A percentile compares a stretch with the other conserved stretches of the same genome.
Evolutionary conservation across 2,888 invertebrate species (phyloP).

Genomic region (Argyresthia albistria): DNA sequence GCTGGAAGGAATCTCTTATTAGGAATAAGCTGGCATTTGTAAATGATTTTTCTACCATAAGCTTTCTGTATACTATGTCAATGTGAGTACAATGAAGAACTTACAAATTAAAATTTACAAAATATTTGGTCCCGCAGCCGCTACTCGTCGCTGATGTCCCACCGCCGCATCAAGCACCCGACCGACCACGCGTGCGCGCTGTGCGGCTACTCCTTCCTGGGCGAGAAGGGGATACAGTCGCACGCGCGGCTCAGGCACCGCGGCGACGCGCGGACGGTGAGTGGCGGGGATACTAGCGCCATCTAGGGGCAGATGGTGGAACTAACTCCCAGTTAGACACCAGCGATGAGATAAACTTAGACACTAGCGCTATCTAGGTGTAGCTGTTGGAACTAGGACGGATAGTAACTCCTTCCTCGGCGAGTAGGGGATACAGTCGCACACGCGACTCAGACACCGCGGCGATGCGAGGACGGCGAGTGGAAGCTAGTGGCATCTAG

Average conservation of each 20-base stretch:
- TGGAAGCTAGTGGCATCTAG: background rate
- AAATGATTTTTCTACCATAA: too few species aligned
- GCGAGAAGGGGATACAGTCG: background rate
- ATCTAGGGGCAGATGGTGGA: background rate
- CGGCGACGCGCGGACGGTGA: background rate
- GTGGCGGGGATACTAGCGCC: background rate
- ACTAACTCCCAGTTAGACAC: background rate
- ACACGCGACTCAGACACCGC: background rate
- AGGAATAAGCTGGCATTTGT: too few species aligned
- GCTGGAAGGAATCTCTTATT: too few species aligned
- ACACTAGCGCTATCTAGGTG: too few species aligned
- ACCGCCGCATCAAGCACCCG: constrained; percentile 4
- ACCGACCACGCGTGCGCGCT: constrained; percentile 2
- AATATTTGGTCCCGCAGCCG: background rate
- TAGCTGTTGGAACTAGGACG: too few species aligned
- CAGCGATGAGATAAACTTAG: too few species aligned
- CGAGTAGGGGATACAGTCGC: background rate
- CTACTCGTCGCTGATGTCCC: background rate
- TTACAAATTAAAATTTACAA: background rate
- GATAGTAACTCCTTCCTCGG: constrained; percentile 3
- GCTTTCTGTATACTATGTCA: too few species aligned
- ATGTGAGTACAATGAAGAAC: background rate
- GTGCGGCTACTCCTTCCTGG: constrained; percentile 5
- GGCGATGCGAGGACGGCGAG: background rate
- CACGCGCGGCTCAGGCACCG: background rate